A percentile compares a stretch with the other conserved stretches of the same genome.
These are phyloP conservation scores for Lissonota sp. DNA, from an alignment of 2,888 invertebrate species.

Conservation along the genomic window DNA sequence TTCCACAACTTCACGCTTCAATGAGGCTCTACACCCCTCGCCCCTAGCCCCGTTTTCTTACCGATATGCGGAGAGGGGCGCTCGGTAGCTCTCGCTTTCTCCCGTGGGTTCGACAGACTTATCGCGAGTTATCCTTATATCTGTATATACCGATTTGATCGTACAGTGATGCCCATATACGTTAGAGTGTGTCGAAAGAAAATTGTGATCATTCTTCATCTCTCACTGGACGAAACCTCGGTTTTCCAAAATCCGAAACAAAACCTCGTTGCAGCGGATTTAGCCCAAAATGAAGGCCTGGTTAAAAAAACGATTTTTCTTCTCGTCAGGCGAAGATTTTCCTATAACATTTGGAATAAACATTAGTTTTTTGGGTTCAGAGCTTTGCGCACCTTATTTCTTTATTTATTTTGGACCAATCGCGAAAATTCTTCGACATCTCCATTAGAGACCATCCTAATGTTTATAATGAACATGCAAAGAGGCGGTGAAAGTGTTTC, in stretches of 20 bases:
- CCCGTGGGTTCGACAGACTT: conserved; percentile 63
- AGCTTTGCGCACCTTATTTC: no score
- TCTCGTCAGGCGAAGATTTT: no score
- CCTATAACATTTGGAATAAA: no score
- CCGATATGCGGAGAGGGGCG: conserved; percentile 34
- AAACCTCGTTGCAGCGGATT: no score
- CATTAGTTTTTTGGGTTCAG: no score
- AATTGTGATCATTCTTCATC: no score
- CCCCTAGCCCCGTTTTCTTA: not conserved
- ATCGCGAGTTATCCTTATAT: conserved; percentile 24
- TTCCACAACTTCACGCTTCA: conserved; percentile 60
- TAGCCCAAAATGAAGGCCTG: no score
- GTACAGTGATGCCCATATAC: conserved; percentile 1
- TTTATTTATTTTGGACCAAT: no score
- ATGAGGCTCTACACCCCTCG: conserved; percentile 31
- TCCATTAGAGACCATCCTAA: not conserved
- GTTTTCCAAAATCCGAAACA: no score
- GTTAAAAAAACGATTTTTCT: no score
- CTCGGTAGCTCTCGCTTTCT: conserved; percentile 60
- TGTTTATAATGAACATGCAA: not conserved
- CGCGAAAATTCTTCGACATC: no score
- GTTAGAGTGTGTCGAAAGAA: conserved; percentile 1
- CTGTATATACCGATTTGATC: conserved; percentile 19
- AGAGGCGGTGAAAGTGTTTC: conserved; percentile 63
- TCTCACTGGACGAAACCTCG: no score